Conservation (phyloP, 2,113 vertebrate species). For the Thalassarche chlororhynchos region DNA sequence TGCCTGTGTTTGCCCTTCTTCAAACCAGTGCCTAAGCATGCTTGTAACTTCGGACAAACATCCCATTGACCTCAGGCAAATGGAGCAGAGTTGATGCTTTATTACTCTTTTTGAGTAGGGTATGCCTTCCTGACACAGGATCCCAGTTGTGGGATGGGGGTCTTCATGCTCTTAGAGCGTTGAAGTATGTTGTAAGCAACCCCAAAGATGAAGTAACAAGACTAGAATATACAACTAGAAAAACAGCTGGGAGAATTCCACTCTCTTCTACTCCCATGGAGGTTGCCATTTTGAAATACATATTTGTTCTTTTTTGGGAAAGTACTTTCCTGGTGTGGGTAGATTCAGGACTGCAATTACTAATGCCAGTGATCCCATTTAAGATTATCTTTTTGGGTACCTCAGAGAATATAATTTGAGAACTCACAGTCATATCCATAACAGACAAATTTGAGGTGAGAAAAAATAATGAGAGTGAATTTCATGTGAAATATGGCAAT, state of each 20-base stretch:
- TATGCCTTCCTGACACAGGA: neutral
- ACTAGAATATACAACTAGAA: neutral
- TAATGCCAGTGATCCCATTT: neutral
- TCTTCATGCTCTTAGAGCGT: neutral
- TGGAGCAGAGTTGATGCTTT: neutral
- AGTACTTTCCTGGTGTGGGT: neutral
- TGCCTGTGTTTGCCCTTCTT: slow-evolving; percentile 31
- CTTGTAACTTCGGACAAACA: neutral
- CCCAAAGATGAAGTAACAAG: neutral
- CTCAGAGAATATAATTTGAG: neutral
- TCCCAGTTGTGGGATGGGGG: neutral
- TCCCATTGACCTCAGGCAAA: neutral
- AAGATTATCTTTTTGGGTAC: neutral
- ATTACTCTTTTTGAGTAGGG: neutral
- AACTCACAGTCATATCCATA: neutral
- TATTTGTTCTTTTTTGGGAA: neutral
- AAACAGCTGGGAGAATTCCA: neutral
- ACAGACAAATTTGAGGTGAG: neutral
- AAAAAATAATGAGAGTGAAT: neutral
- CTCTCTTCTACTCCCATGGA: neutral
- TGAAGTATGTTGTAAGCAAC: neutral
- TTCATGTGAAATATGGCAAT: neutral
- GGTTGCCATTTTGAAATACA: neutral
- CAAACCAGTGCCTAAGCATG: neutral
- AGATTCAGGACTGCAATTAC: neutral